phyloP scores from a whole-genome alignment of 2,113 vertebrate genomes.

The Varanus komodoensis region DNA sequence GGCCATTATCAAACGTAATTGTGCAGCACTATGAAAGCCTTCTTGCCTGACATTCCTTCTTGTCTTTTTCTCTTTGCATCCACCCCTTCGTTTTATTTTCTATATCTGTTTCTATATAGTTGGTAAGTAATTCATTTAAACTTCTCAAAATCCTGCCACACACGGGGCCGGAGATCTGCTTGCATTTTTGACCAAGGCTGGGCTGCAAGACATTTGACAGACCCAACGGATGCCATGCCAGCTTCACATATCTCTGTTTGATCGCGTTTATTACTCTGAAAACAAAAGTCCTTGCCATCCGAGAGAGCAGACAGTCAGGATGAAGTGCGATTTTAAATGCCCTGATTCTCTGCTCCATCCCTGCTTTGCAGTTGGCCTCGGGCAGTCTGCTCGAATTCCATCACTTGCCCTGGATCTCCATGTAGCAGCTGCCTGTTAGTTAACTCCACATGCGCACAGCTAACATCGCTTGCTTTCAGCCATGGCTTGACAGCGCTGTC shows the following conservation, averaged over 20 bases:
- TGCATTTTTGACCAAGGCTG: background rate
- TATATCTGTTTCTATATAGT: too few relatives aligned
- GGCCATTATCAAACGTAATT: too few relatives aligned
- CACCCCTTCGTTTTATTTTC: too few relatives aligned
- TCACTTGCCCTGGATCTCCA: background rate
- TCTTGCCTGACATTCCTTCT: background rate
- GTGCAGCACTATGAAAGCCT: background rate
- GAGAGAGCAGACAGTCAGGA: background rate
- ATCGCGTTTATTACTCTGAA: background rate
- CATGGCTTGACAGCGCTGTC: background rate
- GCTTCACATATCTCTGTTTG: background rate
- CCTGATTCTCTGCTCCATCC: background rate
- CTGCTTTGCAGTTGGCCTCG: background rate
- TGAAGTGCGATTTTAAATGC: background rate
- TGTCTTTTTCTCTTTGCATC: background rate
- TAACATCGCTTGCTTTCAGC: background rate
- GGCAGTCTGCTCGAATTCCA: background rate
- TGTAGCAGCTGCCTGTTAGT: conserved; percentile 5
- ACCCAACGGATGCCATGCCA: background rate
- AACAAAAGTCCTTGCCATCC: background rate
- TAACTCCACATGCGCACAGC: background rate
- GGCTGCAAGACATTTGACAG: background rate
- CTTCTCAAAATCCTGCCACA: background rate
- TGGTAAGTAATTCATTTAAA: too few relatives aligned
- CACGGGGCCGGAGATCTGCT: background rate